A percentile compares a stretch with the other conserved stretches of the same genome.
These are phyloP conservation scores for Agrenia bidenticulata DNA, from an alignment of 2,888 invertebrate genomes.

Conservation along the genomic window DNA sequence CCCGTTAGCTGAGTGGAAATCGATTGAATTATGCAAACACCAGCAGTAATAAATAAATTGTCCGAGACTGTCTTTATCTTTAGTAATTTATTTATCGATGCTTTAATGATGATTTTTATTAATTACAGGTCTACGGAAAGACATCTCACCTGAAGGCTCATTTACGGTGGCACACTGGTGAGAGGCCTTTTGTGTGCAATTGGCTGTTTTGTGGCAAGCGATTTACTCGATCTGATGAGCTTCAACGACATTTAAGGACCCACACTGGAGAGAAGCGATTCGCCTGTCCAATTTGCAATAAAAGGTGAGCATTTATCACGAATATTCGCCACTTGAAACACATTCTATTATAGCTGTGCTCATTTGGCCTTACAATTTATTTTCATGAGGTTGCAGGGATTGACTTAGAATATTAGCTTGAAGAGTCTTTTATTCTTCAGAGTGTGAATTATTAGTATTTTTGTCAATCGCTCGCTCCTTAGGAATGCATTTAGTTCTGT, in stretches of 20 bases:
- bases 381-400: no score
- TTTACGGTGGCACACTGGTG: constrained; percentile 68
- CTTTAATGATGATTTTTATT: neutral
- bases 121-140: constrained; percentile 74
- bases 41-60: no score
- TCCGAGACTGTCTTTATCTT: no score
- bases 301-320: constrained; percentile 23
- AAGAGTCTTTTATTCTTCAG: no score
- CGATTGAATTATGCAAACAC: no score
- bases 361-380: no score
- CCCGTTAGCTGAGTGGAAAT: no score
- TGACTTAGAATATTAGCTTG: neutral
- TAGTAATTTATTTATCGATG: no score
- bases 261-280: constrained; percentile 86
- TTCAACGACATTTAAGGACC: constrained; percentile 81
- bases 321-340: neutral
- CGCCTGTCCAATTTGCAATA: constrained; percentile 37
- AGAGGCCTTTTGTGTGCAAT: constrained; percentile 90
- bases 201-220: constrained; percentile 94
- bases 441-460: no score
- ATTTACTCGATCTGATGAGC: constrained; percentile 64
- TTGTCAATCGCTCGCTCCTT: neutral
- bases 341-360: neutral
- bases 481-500: no score
- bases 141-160: constrained; percentile 85